Conservation (phyloP, 2,113 vertebrate genomes). For the Alexandromys fortis region DNA sequence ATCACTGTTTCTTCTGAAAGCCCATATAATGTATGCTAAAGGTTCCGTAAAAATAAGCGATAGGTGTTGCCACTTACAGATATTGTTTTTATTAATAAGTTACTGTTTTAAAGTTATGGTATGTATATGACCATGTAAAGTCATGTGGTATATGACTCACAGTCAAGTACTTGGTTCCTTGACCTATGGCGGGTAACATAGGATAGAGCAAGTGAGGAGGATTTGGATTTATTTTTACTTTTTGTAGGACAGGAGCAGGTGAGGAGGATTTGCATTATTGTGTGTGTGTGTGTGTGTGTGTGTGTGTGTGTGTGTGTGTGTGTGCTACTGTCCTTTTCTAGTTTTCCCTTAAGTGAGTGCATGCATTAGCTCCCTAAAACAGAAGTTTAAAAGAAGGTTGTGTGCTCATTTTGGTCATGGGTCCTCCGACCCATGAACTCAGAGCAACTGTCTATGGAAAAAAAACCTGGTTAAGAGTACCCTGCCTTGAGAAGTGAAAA, state of each 20-base stretch:
- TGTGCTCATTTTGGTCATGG: neutral
- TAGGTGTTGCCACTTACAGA: neutral
- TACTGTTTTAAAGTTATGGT: neutral
- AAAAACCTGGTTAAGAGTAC: conserved; percentile 46
- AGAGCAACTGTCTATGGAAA: neutral
- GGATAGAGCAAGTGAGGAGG: neutral
- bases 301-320: no score
- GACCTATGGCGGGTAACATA: neutral
- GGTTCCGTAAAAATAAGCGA: neutral
- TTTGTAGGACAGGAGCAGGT: neutral
- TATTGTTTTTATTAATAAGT: neutral
- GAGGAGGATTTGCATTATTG: no score
- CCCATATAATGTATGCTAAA: neutral
- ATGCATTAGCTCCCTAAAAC: neutral
- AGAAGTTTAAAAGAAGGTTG: neutral
- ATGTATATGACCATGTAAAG: no score
- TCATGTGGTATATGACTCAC: neutral
- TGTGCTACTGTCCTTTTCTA: neutral
- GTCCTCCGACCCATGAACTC: neutral
- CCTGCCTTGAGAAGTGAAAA: conserved; percentile 72
- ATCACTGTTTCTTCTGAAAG: neutral
- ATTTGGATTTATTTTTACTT: no score
- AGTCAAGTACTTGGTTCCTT: neutral
- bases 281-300: neutral
- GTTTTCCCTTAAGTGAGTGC: conserved; percentile 28